Base-by-base conservation (phyloP, 2,113 vertebrate genomes). In the Dromaius novaehollandiae region DNA sequence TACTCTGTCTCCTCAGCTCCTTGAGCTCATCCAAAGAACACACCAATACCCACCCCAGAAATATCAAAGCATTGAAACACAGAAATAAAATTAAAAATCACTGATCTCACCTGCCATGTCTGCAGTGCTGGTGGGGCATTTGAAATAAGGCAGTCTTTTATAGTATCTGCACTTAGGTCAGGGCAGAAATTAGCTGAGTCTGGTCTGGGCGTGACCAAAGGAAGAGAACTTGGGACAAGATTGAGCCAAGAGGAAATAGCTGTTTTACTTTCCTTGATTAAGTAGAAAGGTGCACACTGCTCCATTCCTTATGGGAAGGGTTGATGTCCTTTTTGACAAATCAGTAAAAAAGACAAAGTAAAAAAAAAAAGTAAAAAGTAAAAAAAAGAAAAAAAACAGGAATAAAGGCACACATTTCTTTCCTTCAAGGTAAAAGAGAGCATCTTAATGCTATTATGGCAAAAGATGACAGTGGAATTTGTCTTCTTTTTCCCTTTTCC, bases 51-150 rank as follows among this genome's bases (percentile, higher is more conserved):
- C 25, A 55, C 1, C 1, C 7, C 48, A 86, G 78, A 76, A 91
- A 51, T 32, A 89, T 1, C 24, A 60, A 42, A 77, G 3, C 16
- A 79, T 22, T 20, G 15, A 76, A 85, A 80, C 30, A 20, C 3
- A 82, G 28, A n/a, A 11, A 64, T 3, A 55, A 55, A 73, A 94
- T 65, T 30, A 38, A 82, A 94, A 76, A 55, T 21, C 28, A 3
- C 15, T 46, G 46, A 55, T 88, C 96, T 90, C 91, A 97, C 96
- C 96, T 95, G 88, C 58, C 95, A 96, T 94, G 48, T 73, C 92
- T 80, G 90, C 38, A 76, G 85, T 73, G 48, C 53, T 73, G 28
- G 30, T 13, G 60, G 66, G 78, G 30, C 38, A 32, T 61, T 17
- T 32, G 70, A 48, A 51, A 56, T 10, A 79, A 60, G 12, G 18